Evolutionary conservation across 2,113 vertebrate genomes (phyloP).

Genomic region (Eolophus roseicapilla): DNA sequence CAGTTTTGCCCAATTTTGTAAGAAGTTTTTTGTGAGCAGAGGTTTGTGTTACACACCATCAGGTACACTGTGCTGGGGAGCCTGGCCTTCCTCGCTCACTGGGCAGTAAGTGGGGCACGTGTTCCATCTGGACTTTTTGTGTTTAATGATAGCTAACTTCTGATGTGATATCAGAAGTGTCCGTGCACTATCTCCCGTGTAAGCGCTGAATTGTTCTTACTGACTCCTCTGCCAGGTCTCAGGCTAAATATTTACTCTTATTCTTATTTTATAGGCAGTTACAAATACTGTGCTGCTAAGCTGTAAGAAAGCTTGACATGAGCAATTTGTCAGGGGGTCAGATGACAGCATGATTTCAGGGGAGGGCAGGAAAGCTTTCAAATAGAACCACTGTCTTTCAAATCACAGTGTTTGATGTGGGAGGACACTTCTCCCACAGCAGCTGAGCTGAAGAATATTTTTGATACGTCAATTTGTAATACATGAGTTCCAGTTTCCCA

Average conservation of each 20-base stretch:
- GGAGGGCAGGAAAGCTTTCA: background rate
- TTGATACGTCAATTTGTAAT: background rate
- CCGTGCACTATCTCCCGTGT: background rate
- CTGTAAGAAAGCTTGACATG: background rate
- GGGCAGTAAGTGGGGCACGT: background rate
- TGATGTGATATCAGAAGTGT: background rate
- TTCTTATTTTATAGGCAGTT: background rate
- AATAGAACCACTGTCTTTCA: background rate
- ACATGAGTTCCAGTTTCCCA: background rate
- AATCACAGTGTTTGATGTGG: background rate
- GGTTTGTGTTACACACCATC: rapidly evolving
- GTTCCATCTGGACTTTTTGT: background rate
- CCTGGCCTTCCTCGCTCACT: rapidly evolving
- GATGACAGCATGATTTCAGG: background rate
- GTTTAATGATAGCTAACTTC: background rate
- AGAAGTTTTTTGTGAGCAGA: background rate
- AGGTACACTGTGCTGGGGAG: background rate
- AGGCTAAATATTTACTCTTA: background rate
- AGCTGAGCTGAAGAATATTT: background rate
- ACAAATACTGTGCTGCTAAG: background rate
- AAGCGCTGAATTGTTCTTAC: background rate
- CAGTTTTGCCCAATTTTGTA: background rate
- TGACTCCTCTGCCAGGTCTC: background rate
- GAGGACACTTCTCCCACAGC: background rate
- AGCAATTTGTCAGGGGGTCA: background rate